These are phyloP conservation scores for Hyperopisus bebe DNA, from an alignment of 2,113 vertebrate species.

Conservation along the genomic window DNA sequence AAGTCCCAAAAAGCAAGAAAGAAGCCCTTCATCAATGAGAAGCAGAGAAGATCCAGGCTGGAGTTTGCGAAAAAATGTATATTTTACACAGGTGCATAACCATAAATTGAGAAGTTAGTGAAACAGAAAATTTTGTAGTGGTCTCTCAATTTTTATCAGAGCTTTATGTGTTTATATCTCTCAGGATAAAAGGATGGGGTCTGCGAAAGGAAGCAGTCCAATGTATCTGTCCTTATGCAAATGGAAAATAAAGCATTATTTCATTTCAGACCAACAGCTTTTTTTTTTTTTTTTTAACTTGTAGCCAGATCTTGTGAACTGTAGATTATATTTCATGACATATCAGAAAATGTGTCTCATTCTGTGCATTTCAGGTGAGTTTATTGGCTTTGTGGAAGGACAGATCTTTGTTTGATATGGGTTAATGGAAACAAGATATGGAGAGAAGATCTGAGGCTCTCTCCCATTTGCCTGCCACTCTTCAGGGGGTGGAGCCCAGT, in stretches of 20 bases:
- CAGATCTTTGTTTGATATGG: background rate
- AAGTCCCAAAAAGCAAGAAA: too few species aligned
- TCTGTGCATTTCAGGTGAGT: background rate
- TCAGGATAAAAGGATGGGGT: background rate
- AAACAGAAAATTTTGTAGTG: too few species aligned
- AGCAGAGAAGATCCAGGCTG: too few species aligned
- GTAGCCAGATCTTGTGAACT: background rate
- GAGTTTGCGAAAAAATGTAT: too few species aligned
- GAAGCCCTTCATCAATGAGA: too few species aligned
- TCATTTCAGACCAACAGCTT: background rate
- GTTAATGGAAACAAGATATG: background rate
- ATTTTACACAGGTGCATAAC: too few species aligned
- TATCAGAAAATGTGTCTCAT: background rate
- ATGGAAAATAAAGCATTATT: too few species aligned
- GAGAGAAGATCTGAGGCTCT: background rate
- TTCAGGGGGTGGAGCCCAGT: constrained; percentile 33
- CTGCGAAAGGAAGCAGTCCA: background rate
- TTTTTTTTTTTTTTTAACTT: background rate
- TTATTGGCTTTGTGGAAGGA: background rate
- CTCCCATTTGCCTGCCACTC: background rate
- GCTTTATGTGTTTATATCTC: background rate
- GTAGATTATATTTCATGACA: background rate
- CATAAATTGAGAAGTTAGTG: too few species aligned
- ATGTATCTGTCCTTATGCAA: background rate
- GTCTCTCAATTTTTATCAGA: too few species aligned